A percentile compares a stretch with the other conserved stretches of the same genome.
phyloP scores from a whole-genome alignment of 2,888 invertebrate genomes.

The Latheticus oryzae region DNA sequence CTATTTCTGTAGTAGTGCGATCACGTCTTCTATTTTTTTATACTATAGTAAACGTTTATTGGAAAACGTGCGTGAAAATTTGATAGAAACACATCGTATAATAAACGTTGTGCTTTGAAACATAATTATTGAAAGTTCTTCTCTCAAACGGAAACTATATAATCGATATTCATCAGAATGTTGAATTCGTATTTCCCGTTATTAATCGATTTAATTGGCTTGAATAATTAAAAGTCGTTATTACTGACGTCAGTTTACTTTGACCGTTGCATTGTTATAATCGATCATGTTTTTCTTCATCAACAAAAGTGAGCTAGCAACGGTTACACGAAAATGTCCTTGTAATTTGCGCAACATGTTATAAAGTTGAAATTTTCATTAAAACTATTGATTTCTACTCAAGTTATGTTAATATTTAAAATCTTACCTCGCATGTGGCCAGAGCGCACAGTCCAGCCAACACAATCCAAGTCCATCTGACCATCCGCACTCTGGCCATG shows the following conservation, averaged over 20 bases:
- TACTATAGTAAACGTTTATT: slow-evolving; percentile 5
- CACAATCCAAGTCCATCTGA: slow-evolving; percentile 64
- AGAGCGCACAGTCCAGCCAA: slow-evolving; percentile 66
- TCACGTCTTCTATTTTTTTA: slow-evolving; percentile 7
- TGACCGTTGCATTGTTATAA: not conserved
- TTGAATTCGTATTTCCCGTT: slow-evolving; percentile 15
- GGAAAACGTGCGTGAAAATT: slow-evolving; percentile 6
- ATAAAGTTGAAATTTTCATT: slow-evolving; percentile 8
- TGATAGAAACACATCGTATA: too few species aligned
- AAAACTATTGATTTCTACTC: slow-evolving; percentile 8
- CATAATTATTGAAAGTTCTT: not conserved
- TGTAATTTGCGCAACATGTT: not conserved
- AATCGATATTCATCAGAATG: slow-evolving; percentile 3
- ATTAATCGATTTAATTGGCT: slow-evolving; percentile 16
- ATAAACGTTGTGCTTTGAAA: not conserved
- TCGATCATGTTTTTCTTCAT: too few species aligned
- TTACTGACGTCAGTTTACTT: slow-evolving; percentile 1
- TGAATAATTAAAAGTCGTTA: slow-evolving; percentile 13
- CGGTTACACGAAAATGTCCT: too few species aligned
- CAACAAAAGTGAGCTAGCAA: too few species aligned
- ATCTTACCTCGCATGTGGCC: slow-evolving; percentile 65
- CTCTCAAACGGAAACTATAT: slow-evolving; percentile 1
- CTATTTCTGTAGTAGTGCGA: slow-evolving; percentile 1
- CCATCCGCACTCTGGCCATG: slow-evolving; percentile 66
- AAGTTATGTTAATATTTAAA: not conserved